A percentile compares a stretch with the other conserved stretches of the same genome.
phyloP scores from a whole-genome alignment of 2,113 vertebrate species.

The Brienomyrus brachyistius region DNA sequence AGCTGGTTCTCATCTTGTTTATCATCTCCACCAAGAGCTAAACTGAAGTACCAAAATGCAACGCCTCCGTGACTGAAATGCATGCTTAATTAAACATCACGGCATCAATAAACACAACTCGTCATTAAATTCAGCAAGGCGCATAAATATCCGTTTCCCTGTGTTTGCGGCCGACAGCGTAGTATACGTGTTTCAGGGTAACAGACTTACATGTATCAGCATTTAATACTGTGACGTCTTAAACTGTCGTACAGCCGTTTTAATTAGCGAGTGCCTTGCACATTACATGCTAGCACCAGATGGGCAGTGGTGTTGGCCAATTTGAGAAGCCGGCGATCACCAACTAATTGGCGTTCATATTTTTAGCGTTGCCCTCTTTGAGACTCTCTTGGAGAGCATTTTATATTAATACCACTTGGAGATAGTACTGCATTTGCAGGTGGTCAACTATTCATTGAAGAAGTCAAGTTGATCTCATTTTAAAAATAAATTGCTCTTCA shows the following conservation, averaged over 20 bases:
- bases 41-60: neutral
- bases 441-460: slow-evolving; percentile 19
- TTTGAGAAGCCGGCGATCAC: slow-evolving; percentile 29
- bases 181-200: neutral
- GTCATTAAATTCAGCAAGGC: neutral
- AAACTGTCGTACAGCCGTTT: slow-evolving; percentile 23
- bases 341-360: slow-evolving; percentile 21
- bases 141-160: slow-evolving; percentile 11
- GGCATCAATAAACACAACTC: slow-evolving; percentile 9
- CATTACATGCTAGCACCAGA: slow-evolving; percentile 16
- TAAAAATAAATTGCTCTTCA: slow-evolving; percentile 19
- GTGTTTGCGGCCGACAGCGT: neutral
- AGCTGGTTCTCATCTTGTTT: neutral
- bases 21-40: neutral
- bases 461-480: neutral
- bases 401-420: slow-evolving; percentile 6
- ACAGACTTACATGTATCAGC: slow-evolving; percentile 20
- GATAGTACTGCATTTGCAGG: neutral
- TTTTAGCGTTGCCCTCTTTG: slow-evolving; percentile 21
- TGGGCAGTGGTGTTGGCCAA: slow-evolving; percentile 24
- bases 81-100: slow-evolving; percentile 20
- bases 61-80: neutral
- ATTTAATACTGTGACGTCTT: slow-evolving; percentile 20
- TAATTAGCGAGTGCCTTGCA: slow-evolving; percentile 22
- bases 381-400: slow-evolving; percentile 11